Percentiles rank a stretch among this genome's conserved stretches.
Conservation (phyloP, 2,113 vertebrate species). For the Tachycineta bicolor region DNA sequence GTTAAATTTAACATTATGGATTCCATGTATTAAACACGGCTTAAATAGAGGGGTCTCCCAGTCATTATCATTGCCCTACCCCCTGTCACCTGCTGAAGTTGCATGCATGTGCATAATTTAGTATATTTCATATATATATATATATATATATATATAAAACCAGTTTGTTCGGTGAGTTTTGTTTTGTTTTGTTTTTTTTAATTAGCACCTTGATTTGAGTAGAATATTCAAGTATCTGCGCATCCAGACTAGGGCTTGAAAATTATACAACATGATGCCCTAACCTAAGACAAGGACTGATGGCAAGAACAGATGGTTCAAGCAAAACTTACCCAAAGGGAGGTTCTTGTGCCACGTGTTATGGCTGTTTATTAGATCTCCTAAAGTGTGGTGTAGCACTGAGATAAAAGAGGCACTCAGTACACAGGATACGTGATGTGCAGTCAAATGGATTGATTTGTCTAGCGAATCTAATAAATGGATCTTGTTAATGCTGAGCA, state of each 20-base stretch:
- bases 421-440: constrained; percentile 70
- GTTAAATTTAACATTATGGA: not conserved
- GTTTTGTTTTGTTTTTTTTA: not conserved
- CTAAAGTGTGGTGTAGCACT: constrained; percentile 17
- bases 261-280: constrained; percentile 16
- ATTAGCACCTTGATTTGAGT: constrained; percentile 9
- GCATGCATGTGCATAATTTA: not conserved
- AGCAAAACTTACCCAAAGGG: constrained; percentile 61
- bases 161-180: not conserved
- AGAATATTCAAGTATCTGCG: not conserved
- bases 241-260: constrained; percentile 1
- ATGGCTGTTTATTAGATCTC: constrained; percentile 65
- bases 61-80: not conserved
- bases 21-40: not conserved
- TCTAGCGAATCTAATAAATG: constrained; percentile 73
- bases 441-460: constrained; percentile 78
- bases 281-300: constrained; percentile 49
- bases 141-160: not conserved
- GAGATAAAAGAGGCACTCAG: constrained; percentile 66
- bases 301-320: constrained; percentile 74
- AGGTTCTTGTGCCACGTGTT: constrained; percentile 44
- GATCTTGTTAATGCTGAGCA: constrained; percentile 68
- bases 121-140: not conserved
- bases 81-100: not conserved
- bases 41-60: not conserved